phyloP scores from a whole-genome alignment of 2,113 vertebrate genomes.

The Caranx melampygus region DNA sequence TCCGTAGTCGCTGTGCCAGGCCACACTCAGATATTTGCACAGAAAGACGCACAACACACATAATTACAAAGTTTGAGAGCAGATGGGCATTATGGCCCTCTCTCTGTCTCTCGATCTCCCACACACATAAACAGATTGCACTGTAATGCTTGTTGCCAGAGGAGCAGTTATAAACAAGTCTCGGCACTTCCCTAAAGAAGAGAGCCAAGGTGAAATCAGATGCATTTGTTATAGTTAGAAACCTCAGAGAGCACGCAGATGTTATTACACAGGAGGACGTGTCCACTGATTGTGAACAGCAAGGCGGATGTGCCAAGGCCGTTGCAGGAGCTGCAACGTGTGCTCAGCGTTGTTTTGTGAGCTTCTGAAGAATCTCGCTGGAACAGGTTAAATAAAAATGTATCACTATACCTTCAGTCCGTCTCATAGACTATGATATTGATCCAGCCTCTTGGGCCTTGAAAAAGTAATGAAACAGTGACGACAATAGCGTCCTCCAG shows the following conservation, averaged over 20 bases:
- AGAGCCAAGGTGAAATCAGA: constrained; percentile 17
- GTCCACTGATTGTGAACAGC: constrained; percentile 9
- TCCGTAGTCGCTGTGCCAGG: constrained; percentile 10
- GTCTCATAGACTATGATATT: neutral
- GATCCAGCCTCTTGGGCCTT: neutral
- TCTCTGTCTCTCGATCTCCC: neutral
- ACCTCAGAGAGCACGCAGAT: constrained; percentile 22
- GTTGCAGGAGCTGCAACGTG: neutral
- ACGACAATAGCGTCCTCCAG: neutral
- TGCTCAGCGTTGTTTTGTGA: neutral
- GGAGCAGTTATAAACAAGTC: constrained; percentile 29
- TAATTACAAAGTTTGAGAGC: constrained; percentile 42
- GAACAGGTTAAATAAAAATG: constrained; percentile 5
- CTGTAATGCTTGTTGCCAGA: constrained; percentile 13
- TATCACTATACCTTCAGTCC: neutral
- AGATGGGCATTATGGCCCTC: constrained; percentile 47
- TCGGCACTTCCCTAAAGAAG: neutral
- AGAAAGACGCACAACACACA: constrained; percentile 7
- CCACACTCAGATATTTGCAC: constrained; percentile 23
- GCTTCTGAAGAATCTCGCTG: neutral
- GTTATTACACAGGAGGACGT: constrained; percentile 8
- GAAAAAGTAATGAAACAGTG: neutral
- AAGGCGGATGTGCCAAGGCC: constrained; percentile 20
- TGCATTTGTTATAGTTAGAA: constrained; percentile 11
- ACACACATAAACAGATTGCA: constrained; percentile 21